A percentile compares a stretch with the other conserved stretches of the same genome.
Conservation (phyloP, 2,797 vertebrate genomes). For the Clarias fuscus region DNA sequence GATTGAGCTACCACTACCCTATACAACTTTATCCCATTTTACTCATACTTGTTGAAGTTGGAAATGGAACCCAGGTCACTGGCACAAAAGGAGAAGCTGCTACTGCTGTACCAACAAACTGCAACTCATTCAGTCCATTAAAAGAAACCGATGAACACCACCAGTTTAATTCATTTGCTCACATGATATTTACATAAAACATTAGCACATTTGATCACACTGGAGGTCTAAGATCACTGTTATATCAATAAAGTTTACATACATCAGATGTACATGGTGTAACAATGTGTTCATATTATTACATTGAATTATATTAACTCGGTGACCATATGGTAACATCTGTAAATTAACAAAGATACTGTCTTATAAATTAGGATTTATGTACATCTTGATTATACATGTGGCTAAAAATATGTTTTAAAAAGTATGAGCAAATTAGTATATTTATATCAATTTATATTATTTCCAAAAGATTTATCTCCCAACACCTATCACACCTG, state of each 20-base stretch:
- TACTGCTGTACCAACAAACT: too few relatives aligned
- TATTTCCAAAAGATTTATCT: not conserved
- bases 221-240: constrained; percentile 55
- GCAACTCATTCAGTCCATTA: not conserved
- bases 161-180: constrained; percentile 50
- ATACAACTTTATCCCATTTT: too few relatives aligned
- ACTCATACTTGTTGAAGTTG: too few relatives aligned
- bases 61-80: too few relatives aligned
- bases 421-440: constrained; percentile 23
- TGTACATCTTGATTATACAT: constrained; percentile 14
- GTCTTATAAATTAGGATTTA: constrained; percentile 7
- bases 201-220: constrained; percentile 44
- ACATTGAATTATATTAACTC: not conserved
- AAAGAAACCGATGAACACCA: constrained; percentile 33
- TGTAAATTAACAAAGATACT: constrained; percentile 5
- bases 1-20: too few relatives aligned
- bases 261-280: constrained; percentile 33
- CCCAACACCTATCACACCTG: not conserved
- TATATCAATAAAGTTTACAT: constrained; percentile 61
- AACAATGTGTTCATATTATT: not conserved
- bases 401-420: constrained; percentile 35
- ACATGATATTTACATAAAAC: constrained; percentile 47
- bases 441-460: not conserved
- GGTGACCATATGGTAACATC: not conserved
- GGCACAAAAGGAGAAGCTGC: too few relatives aligned